Base-by-base conservation (phyloP, 2,113 vertebrate genomes). In the Lepisosteus osseus region DNA sequence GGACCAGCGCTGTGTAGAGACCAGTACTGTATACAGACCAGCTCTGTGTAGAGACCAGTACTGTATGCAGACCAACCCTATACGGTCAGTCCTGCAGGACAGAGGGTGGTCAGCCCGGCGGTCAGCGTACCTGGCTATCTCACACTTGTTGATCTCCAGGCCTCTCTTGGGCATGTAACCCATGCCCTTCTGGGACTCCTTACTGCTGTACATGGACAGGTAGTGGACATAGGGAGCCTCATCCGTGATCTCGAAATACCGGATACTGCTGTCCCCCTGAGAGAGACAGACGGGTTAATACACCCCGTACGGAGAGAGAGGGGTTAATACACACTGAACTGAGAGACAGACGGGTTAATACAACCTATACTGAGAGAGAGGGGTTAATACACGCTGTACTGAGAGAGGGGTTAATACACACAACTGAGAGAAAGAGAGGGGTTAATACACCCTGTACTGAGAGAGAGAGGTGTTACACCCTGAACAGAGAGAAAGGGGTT, bases 91-190 rank as follows among this genome's bases (percentile, higher is more conserved):
- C 56, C 3, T 3, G 7, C 56, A 14, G 11, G 29, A 11, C 56
- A 14, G 11, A 11, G 7, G 4, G 11, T 59, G 11, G 11, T 4
- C 29, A 47, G 29, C 3, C 7, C 2, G 12, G 11, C 64, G 2
- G 44, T 54, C 44, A 6, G 11, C 1, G 42, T 61, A 96, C 95
- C 95, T 93, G 82, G 94, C 92, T 0, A 97, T 97, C 86, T 97
- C 95, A 74, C 95, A 97, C 80, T 97, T 97, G 88, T 94, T 95
- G 88, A 97, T 88, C 71, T 97, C 95, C 83, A 97, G 89, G 54
- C 95, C 95, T 9, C 95, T 94, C 77, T 97, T 97, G 73, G 95
- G 93, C 95, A 97, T 97, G 87, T 93, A 97, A 0, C 94, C 95
- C 87, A 95, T 94, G 43, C 95, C 95, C 73, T 95, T 94, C 86